Base-by-base conservation (phyloP, 2,113 vertebrate genomes). In the Pangasianodon gigas region DNA sequence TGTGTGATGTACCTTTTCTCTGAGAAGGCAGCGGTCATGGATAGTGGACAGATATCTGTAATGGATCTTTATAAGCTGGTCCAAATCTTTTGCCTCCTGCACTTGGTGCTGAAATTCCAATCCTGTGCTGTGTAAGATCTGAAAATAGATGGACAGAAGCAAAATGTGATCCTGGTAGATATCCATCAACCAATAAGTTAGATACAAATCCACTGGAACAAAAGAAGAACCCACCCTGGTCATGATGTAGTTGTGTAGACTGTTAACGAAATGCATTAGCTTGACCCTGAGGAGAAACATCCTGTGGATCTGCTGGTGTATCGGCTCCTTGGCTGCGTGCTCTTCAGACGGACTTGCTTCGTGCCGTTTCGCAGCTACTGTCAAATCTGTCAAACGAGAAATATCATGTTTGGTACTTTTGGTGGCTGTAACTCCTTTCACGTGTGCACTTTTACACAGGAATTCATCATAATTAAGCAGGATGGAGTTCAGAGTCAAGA, bases 241-340 rank as follows among this genome's bases (percentile, higher is more conserved):
- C 97, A 97, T 98, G 94, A 99, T 98, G 94, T 99, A 99, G 96
- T 99, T 99, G 96, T 99, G 98, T 14, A 99, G 95, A 86, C 98
- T 99, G 97, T 99, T 99, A 90, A 99, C 98, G 93, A 99, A 99
- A 92, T 99, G 98, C 98, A 99, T 99, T 71, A 99, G 97, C 94
- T 99, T 99, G 92, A 99, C 98, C 65, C 98, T 92, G 67, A 99
- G 93, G 81, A 99, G 97, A 91, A 98, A 99, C 98, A 99, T 98
- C 19, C 97, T 96, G 93, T 99, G 98, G 90, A 98, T 97, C 94
- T 98, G 98, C 67, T 98, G 97, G 85, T 96, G 96, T 69, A 96
- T 77, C 0, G 93, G 95, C 83, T 97, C 95, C 89, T 94, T 96
- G 86, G 87, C 74, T 0, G 86, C 90, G 44, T 93, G 92, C 71